Evolutionary conservation across 2,797 vertebrate species (phyloP), one percentile per base, ranked within the genome.

Genomic region (Ceryle rudis): DNA sequence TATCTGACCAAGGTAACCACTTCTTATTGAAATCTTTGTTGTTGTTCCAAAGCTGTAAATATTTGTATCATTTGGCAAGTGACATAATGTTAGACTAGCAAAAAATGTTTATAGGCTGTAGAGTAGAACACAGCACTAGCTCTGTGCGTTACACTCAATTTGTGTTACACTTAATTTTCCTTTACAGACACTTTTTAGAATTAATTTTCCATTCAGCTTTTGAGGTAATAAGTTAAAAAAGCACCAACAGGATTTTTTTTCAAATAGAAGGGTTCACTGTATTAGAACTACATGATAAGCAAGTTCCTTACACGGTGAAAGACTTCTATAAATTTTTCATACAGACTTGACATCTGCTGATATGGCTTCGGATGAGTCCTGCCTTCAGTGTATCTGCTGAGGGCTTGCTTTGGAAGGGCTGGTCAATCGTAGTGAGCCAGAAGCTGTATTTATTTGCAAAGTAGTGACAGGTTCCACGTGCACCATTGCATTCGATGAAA

Each of bases 301-400:
- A 33, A 13, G 81, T 70, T 92, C 73, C 51, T 96, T 93, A 91
- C 55, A 91, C 90, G 20, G 77, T 58, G 78, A 89, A 91, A 91
- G 64, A 28, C 86, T 87, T 79, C 99, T 98, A 99, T 97, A 99
- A 97, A 98, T 99, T 99, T 98, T 99, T 99, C 99, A 99, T 99
- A 97, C 99, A 99, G 94, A 99, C 99, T 98, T 99, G 99, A 95
- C 99, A 99, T 86, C 99, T 99, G 98, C 99, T 99, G 98, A 99
- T 99, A 73, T 99, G 99, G 4, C 99, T 98, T 94, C 99, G 98
- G 89, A 99, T 99, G 97, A 99, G 99, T 82, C 99, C 99, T 2
- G 99, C 99, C 97, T 99, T 99, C 65, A 99, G 99, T 0, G 99
- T 99, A 97, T 99, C 99, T 28, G 98, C 86, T 0, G 97, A 92